These are phyloP conservation scores for Acipenser transmontanus DNA, from an alignment of 2,797 vertebrate genomes.

Conservation along the genomic window DNA sequence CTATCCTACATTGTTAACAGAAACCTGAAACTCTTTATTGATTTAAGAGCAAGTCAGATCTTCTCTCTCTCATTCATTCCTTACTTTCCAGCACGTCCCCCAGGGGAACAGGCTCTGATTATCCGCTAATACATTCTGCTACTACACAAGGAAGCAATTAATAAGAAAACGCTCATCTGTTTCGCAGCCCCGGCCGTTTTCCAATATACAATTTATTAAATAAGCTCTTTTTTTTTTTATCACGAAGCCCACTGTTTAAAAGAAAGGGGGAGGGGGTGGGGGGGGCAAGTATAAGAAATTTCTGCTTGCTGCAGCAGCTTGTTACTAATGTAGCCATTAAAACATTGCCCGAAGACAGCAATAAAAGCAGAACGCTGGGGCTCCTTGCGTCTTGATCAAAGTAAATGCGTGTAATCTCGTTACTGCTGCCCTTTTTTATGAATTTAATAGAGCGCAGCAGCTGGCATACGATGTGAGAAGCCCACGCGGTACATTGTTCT, in stretches of 20 bases:
- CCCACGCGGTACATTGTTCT: slow-evolving; percentile 62
- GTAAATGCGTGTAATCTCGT: slow-evolving; percentile 90
- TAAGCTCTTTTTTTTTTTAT: slow-evolving; percentile 27
- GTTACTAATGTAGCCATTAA: slow-evolving; percentile 86
- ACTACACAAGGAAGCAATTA: slow-evolving; percentile 53
- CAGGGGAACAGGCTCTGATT: slow-evolving; percentile 23
- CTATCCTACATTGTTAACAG: not conserved
- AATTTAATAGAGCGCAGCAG: slow-evolving; percentile 65
- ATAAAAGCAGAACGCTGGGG: slow-evolving; percentile 79
- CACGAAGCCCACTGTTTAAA: slow-evolving; percentile 49
- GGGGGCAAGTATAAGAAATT: slow-evolving; percentile 46
- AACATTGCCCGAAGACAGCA: slow-evolving; percentile 89
- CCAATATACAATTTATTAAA: slow-evolving; percentile 39
- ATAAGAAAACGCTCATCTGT: slow-evolving; percentile 59
- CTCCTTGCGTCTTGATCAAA: slow-evolving; percentile 91
- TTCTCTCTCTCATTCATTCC: not conserved
- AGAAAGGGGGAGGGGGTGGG: slow-evolving; percentile 40
- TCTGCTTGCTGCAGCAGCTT: slow-evolving; percentile 63
- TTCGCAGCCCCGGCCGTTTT: slow-evolving; percentile 48
- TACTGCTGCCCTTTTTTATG: slow-evolving; percentile 70
- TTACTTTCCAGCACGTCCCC: slow-evolving; percentile 14
- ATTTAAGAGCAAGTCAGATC: not conserved
- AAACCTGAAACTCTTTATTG: not conserved
- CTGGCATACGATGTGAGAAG: slow-evolving; percentile 49
- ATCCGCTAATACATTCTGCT: slow-evolving; percentile 28